Evolutionary conservation across 23 tunicate genomes (phyloP).

Genomic region (Aplidium turbinatum): DNA sequence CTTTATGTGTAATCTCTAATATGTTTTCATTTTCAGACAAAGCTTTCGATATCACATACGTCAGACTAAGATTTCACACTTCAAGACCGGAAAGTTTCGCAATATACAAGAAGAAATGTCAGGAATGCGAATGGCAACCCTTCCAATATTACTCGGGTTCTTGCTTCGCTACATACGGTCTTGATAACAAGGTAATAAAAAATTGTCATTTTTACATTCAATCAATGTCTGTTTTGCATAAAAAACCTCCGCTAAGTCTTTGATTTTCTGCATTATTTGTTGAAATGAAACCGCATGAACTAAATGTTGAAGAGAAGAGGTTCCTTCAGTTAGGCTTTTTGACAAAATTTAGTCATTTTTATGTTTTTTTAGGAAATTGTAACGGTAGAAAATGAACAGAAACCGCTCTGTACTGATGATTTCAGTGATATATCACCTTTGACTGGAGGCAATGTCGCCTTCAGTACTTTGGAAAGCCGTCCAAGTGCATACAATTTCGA

Average conservation of each 20-base stretch:
- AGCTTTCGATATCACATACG: conserved; percentile 98
- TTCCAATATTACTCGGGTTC: conserved; percentile 94
- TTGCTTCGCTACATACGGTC: conserved; percentile 79
- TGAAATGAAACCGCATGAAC: too few species aligned
- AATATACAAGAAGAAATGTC: conserved; percentile 94
- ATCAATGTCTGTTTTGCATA: too few species aligned
- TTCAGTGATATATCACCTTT: conserved; percentile 94
- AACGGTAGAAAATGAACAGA: conserved; percentile 88
- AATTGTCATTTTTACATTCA: too few species aligned
- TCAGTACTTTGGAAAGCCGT: conserved; percentile 89
- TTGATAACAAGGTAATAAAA: conserved; percentile 89
- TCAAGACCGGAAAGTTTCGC: conserved; percentile 94
- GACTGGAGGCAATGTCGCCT: conserved; percentile 93
- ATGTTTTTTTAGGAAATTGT: conserved; percentile 62
- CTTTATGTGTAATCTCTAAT: too few species aligned
- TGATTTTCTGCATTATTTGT: too few species aligned
- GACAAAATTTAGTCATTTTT: too few species aligned
- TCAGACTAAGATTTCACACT: conserved; percentile 82
- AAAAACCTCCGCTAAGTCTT: too few species aligned
- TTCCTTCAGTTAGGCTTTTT: too few species aligned
- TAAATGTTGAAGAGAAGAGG: too few species aligned
- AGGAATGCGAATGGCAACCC: conserved; percentile 84
- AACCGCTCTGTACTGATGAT: conserved; percentile 88
- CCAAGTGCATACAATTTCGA: conserved; percentile 94
- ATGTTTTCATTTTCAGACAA: conserved; percentile 59